A percentile compares a stretch with the other conserved stretches of the same genome.
phyloP scores from a whole-genome alignment of 2,797 vertebrate genomes.

The Pseudochaenichthys georgianus region DNA sequence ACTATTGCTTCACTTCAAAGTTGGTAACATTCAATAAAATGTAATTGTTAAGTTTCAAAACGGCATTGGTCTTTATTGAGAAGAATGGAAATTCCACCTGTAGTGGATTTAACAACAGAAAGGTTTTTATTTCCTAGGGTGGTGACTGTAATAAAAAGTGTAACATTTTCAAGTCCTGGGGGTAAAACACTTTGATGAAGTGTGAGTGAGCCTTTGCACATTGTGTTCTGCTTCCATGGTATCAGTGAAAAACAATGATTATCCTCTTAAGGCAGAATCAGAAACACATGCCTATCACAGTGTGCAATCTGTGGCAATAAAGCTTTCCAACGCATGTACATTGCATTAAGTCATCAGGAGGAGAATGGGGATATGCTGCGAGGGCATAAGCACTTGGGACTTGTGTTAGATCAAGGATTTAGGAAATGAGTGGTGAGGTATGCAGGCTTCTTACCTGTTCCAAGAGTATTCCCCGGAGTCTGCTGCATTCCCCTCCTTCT shows the following conservation, averaged over 20 bases:
- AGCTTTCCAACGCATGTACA: slow-evolving; percentile 69
- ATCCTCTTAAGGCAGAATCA: slow-evolving; percentile 72
- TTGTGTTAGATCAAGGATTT: slow-evolving; percentile 67
- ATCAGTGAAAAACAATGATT: slow-evolving; percentile 79
- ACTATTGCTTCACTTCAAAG: background rate
- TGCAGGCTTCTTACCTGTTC: slow-evolving; percentile 60
- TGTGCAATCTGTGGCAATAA: slow-evolving; percentile 72
- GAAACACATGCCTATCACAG: slow-evolving; percentile 79
- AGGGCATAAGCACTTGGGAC: slow-evolving; percentile 53
- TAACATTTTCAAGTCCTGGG: slow-evolving; percentile 69
- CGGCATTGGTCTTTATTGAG: background rate
- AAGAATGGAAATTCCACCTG: slow-evolving; percentile 48
- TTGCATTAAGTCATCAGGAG: slow-evolving; percentile 77
- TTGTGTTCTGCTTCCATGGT: slow-evolving; percentile 74
- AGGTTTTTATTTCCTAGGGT: slow-evolving; percentile 27
- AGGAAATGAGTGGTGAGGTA: slow-evolving; percentile 62
- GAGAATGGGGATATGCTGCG: slow-evolving; percentile 52
- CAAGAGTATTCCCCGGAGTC: slow-evolving; percentile 55
- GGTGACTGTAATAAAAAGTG: slow-evolving; percentile 65
- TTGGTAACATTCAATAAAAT: slow-evolving; percentile 4
- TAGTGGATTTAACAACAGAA: slow-evolving; percentile 35
- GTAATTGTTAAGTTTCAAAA: slow-evolving; percentile 10
- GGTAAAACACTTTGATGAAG: slow-evolving; percentile 73
- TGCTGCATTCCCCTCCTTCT: slow-evolving; percentile 34
- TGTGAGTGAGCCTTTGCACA: slow-evolving; percentile 74